Base-by-base conservation (phyloP, 2,888 invertebrate species). In the Netelia inedita region DNA sequence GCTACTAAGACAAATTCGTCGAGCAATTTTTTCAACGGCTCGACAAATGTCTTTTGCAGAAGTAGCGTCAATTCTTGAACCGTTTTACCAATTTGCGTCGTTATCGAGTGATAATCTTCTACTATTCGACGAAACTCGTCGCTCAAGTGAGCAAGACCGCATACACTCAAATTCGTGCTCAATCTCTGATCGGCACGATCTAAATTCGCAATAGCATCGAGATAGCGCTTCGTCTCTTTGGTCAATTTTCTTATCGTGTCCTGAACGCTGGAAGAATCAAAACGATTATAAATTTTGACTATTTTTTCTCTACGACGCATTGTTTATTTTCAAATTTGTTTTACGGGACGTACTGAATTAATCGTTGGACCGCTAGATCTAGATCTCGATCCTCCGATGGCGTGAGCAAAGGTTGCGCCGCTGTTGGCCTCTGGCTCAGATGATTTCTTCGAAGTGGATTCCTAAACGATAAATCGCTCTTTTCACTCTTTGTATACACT, bases 51-150 rank as follows among this genome's bases (percentile, higher is more conserved):
- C 74, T 91, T 93, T n/a, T 92, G 90, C 72, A 90, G 92, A 1
- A 93, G 87, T 11, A 73, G 50, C 28, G 90, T 88, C 82, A 92
- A 88, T 21, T 93, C 92, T 75, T 92, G 91, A 10, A 93, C 91
- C 2, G 90, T 92, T 83, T 92, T 93, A 2, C 92, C 93, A 3
- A 93, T 89, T 89, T 94, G 93, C 14, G 91, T 91, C 16, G 93
- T 93, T 68, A 94, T 93, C 9, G 94, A 94, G 88, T 94, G 93
- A 89, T 94, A 94, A 41, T 94, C 93, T 86, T 94, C 94, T 0
- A 94, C 93, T 16, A 94, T 90, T 21, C 88, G 90, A 79, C 94
- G 91, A 16, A 94, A 91, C 43, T 94, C 92, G 63, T 93, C 92
- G 79, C 92, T 93, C 23, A 93, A 88, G 68, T 94, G 94, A 50